Evolutionary conservation across 2,113 vertebrate species (phyloP), one percentile per base, ranked within the genome.

Genomic region (Prolemur simus): DNA sequence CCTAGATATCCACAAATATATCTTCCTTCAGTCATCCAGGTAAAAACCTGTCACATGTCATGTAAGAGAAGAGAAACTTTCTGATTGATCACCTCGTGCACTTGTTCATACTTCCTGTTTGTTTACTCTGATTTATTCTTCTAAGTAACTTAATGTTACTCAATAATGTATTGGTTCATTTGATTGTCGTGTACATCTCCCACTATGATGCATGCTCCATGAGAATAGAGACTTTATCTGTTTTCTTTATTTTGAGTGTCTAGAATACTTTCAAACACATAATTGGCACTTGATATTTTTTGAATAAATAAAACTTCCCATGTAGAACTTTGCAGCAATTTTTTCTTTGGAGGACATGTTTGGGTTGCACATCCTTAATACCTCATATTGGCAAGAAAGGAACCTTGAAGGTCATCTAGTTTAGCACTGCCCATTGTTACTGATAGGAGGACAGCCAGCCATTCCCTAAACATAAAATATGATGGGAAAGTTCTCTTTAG

Each of bases 401-500:
- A 87, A 32, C 11, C 11, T 47, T 86, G 60, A 77, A 77, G n/a
- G 13, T 45, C 14, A 49, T 52, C 9, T 80, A 54, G 6, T 39
- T 39, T 84, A 77, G 45, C 25, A 29, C 34, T 56, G 15, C 27
- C 11, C 18, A 76, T 76, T n/a, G 66, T 77, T 47, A n/a, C 45
- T 68, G 37, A 63, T 34, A 52, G 14, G 15, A 69, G 6, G 10
- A 14, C 20, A 71, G 63, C 8, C 11, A 76, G 52, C 63, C 34
- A 78, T 56, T 89, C 34, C 20, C 20, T 68, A 52, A 89, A 58
- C 73, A 32, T 84, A 64, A 69, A 96, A 89, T 81, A 77, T 45
- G 9, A 69, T 18, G 42, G 71, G 76, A 96, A 96, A 92, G 6
- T 15, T 96, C 89, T 78, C 64, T 82, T 89, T 77, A 77, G 83